Percentiles rank a stretch among this genome's conserved stretches.
Conservation (phyloP, 2,113 vertebrate genomes). For the Pseudopipra pipra region DNA sequence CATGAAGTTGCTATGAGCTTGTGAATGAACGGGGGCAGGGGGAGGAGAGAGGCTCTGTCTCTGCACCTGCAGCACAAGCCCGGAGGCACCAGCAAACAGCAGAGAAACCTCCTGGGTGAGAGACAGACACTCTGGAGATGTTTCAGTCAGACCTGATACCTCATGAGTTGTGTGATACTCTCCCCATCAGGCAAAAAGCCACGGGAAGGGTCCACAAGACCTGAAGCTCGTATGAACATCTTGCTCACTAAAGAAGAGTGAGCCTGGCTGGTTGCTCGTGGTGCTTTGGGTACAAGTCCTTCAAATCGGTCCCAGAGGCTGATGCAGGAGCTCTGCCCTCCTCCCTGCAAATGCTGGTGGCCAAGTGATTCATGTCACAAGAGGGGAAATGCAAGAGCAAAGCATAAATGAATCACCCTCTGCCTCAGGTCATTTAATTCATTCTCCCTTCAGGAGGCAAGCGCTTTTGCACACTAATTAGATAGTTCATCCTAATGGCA, state of each 20-base stretch:
- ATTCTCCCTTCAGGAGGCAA: constrained; percentile 38
- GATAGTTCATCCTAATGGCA: constrained; percentile 51
- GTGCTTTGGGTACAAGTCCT: not conserved
- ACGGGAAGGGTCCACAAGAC: accelerated
- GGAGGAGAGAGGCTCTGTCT: not conserved
- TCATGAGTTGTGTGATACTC: not conserved
- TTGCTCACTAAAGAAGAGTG: not conserved
- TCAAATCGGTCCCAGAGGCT: not conserved
- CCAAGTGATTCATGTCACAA: not conserved
- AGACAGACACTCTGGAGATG: not conserved
- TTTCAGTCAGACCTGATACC: not conserved
- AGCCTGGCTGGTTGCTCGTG: not conserved
- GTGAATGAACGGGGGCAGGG: not conserved
- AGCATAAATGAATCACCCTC: constrained; percentile 31
- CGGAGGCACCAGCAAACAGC: not conserved
- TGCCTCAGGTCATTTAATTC: not conserved
- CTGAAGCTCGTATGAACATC: not conserved
- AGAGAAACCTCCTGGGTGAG: not conserved
- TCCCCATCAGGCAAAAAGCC: not conserved
- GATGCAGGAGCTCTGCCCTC: not conserved
- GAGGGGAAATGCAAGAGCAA: not conserved
- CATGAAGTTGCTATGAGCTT: not conserved
- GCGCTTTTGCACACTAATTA: constrained; percentile 57
- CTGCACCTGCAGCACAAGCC: not conserved
- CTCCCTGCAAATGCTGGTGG: not conserved